Evolutionary conservation across 2,888 invertebrate species (phyloP).

Genomic region (Athetis lepigone): DNA sequence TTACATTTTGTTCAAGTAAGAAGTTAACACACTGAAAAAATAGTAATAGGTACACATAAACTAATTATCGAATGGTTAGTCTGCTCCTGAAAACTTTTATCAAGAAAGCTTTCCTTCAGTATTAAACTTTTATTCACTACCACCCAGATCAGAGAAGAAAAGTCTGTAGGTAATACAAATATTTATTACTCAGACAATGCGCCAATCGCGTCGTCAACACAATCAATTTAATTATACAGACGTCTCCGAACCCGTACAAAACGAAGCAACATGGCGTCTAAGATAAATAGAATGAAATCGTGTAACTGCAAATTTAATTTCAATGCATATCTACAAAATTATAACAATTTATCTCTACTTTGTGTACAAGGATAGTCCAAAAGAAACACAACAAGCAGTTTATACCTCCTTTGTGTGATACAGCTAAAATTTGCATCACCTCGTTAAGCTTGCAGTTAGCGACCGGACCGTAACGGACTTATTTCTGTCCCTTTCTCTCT

Average conservation of each 20-base stretch:
- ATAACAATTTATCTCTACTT: constrained; percentile 56
- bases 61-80: background rate
- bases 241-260: background rate
- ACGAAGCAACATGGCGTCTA: constrained; percentile 16
- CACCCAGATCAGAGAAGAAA: no score
- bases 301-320: constrained; percentile 39
- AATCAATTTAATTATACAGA: constrained; percentile 25
- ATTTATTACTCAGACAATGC: no score
- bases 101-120: background rate
- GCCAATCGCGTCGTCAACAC: no score
- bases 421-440: constrained; percentile 69
- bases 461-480: constrained; percentile 44
- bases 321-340: constrained; percentile 53
- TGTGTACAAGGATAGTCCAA: constrained; percentile 57
- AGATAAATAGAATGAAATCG: constrained; percentile 18
- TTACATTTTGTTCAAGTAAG: background rate
- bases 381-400: constrained; percentile 65
- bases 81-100: background rate
- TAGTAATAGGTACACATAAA: background rate
- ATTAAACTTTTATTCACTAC: constrained; percentile 2
- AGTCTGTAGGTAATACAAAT: no score
- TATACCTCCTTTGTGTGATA: constrained; percentile 64
- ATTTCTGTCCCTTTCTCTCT: constrained; percentile 30
- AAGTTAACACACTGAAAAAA: background rate
- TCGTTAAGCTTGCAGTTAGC: constrained; percentile 50